Evolutionary conservation across 2,888 invertebrate species (phyloP).

Genomic region (Hartigia nigra): DNA sequence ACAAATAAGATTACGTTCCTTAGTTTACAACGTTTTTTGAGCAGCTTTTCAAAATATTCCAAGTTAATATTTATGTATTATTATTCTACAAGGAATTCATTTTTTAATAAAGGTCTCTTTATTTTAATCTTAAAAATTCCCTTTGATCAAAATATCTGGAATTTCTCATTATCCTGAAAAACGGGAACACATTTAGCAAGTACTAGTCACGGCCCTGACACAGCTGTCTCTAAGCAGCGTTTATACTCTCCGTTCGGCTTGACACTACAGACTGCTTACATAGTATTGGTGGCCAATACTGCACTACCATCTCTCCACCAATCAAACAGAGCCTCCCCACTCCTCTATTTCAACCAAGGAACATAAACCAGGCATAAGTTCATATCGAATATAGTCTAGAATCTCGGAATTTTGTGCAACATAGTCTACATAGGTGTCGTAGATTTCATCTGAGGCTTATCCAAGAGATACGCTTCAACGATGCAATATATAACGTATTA

Average conservation of each 20-base stretch:
- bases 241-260: constrained; percentile 51
- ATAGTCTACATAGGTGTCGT: background rate
- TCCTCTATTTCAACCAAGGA: background rate
- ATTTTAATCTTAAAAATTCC: background rate
- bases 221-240: constrained; percentile 64
- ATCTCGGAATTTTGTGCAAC: background rate
- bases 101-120: background rate
- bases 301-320: constrained; percentile 47
- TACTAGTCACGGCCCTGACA: constrained; percentile 53
- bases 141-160: background rate
- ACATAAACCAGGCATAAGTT: constrained; percentile 21
- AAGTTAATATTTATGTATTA: background rate
- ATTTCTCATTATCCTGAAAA: background rate
- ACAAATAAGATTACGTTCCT: background rate
- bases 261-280: background rate
- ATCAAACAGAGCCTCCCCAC: constrained; percentile 43
- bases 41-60: background rate
- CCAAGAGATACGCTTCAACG: background rate
- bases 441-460: background rate
- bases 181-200: background rate
- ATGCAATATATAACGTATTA: background rate
- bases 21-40: background rate
- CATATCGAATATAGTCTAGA: constrained; percentile 5
- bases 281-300: constrained; percentile 37
- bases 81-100: background rate